Evolutionary conservation across 1,140 invertebrate species (phyloP).

Genomic region (Drosophila mauritiana): DNA sequence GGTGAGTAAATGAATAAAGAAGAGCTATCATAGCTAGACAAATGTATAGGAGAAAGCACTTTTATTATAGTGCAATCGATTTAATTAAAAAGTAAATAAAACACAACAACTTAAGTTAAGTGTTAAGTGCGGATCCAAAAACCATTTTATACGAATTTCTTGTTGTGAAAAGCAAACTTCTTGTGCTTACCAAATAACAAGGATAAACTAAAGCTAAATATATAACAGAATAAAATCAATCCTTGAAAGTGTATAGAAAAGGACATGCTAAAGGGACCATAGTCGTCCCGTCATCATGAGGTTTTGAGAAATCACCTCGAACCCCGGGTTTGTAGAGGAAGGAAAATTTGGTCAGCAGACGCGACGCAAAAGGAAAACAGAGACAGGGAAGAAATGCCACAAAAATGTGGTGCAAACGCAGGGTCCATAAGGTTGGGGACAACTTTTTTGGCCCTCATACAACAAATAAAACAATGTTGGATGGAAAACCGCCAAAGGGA

Average conservation of each 20-base stretch:
- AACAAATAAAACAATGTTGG: conserved; percentile 10
- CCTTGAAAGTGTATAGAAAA: conserved; percentile 7
- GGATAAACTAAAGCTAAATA: too few relatives aligned
- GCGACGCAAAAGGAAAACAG: conserved; percentile 32
- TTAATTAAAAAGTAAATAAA: too few relatives aligned
- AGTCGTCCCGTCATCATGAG: conserved; percentile 5
- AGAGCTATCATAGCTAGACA: neutral
- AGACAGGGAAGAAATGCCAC: neutral
- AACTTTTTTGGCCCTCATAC: neutral
- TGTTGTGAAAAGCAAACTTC: too few relatives aligned
- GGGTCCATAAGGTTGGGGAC: neutral
- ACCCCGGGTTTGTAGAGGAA: neutral
- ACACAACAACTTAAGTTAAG: too few relatives aligned
- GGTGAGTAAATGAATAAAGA: neutral
- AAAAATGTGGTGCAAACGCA: conserved; percentile 2
- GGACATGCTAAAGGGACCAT: conserved; percentile 17
- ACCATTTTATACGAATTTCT: too few relatives aligned
- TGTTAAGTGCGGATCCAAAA: too few relatives aligned
- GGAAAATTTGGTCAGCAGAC: conserved; percentile 24
- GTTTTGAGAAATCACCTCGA: conserved; percentile 3
- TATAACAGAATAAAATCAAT: neutral
- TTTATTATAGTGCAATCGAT: too few relatives aligned
- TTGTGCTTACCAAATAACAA: too few relatives aligned
- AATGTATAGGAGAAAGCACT: neutral
- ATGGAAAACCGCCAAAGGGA: conserved; percentile 6